Conservation (phyloP, 2,113 vertebrate genomes). For the Spilogale gracilis region DNA sequence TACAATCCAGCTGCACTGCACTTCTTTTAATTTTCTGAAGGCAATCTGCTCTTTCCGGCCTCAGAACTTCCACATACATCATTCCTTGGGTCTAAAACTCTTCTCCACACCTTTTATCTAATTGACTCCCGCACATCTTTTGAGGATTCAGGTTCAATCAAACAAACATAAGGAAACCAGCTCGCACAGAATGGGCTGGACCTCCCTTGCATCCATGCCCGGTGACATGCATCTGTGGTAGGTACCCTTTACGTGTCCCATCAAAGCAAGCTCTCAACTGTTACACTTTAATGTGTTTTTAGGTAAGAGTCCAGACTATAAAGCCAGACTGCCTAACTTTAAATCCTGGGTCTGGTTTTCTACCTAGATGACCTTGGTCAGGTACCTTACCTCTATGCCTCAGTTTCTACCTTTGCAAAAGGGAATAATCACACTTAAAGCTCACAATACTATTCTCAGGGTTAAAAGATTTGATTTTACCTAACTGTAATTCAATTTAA, state of each 20-base stretch:
- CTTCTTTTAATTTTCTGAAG: not conserved
- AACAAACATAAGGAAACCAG: not conserved
- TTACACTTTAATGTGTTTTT: not conserved
- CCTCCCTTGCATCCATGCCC: rapidly evolving
- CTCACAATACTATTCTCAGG: not conserved
- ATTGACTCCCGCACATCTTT: not conserved
- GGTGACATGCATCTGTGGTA: too few species aligned
- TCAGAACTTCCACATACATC: not conserved
- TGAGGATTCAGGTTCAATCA: not conserved
- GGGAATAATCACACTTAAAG: not conserved
- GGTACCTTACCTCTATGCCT: not conserved
- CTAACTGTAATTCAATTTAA: not conserved
- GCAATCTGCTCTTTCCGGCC: not conserved
- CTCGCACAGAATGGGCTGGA: not conserved
- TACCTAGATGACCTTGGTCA: not conserved
- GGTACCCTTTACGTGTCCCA: not conserved
- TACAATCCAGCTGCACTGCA: not conserved
- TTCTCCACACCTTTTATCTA: not conserved
- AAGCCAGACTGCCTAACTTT: not conserved
- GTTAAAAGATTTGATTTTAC: not conserved
- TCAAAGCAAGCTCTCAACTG: not conserved
- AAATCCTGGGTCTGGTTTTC: not conserved
- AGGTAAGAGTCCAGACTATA: not conserved
- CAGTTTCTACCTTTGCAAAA: not conserved
- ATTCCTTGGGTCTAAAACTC: not conserved